phyloP scores from a whole-genome alignment of 2,888 invertebrate genomes.

The Drosophila merina region DNA sequence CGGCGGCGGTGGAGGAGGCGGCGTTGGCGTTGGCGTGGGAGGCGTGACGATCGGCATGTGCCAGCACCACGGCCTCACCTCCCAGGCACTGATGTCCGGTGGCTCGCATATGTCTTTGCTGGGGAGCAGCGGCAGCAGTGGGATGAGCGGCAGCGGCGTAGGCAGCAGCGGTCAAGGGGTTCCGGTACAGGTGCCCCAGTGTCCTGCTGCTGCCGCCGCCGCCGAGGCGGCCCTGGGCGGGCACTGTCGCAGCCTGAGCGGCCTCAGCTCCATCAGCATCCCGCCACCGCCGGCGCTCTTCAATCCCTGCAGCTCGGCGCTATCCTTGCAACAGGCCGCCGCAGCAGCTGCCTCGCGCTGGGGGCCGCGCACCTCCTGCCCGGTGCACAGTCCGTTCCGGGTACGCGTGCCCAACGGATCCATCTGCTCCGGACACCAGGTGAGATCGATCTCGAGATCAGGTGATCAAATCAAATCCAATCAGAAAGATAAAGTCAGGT shows the following conservation, averaged over 20 bases:
- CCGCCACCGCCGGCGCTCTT: conserved; percentile 83
- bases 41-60: conserved; percentile 78
- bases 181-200: conserved; percentile 39
- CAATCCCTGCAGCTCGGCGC: conserved; percentile 84
- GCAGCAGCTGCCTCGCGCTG: conserved; percentile 79
- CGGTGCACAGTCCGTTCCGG: conserved; percentile 84
- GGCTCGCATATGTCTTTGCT: conserved; percentile 80
- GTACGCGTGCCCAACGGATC: conserved; percentile 84
- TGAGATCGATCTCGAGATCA: conserved; percentile 24
- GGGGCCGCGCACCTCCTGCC: conserved; percentile 84
- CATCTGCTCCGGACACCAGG: conserved; percentile 85
- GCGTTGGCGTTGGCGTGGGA: conserved; percentile 39
- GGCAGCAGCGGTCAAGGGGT: conserved; percentile 63
- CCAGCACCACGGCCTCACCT: conserved; percentile 78
- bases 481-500: conserved; percentile 4
- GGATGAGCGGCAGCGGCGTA: conserved; percentile 77
- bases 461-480: not conserved
- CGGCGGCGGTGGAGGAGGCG: conserved; percentile 53
- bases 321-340: conserved; percentile 82
- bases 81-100: conserved; percentile 83
- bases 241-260: conserved; percentile 81
- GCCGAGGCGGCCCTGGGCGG: conserved; percentile 61
- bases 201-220: conserved; percentile 77
- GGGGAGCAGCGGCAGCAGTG: conserved; percentile 76
- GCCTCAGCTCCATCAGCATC: conserved; percentile 81